These are phyloP conservation scores for Ciconia nigra DNA, from an alignment of 2,797 vertebrate genomes.

Conservation along the genomic window DNA sequence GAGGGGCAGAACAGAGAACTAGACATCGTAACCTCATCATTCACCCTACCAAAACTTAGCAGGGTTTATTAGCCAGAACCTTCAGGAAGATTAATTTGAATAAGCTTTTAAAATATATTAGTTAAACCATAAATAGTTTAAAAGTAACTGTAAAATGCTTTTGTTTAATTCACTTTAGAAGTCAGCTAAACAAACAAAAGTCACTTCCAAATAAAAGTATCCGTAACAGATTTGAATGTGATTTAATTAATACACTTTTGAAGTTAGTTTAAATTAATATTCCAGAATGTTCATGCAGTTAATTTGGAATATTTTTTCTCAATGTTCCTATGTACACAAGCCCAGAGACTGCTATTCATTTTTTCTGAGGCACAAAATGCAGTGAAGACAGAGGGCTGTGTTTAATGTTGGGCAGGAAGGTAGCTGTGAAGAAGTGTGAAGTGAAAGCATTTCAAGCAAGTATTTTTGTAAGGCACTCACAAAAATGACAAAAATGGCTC, in stretches of 20 bases:
- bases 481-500: slow-evolving; percentile 43
- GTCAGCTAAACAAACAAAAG: neutral
- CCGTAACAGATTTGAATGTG: neutral
- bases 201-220: neutral
- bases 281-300: neutral
- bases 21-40: neutral
- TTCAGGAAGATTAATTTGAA: neutral
- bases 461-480: slow-evolving; percentile 1
- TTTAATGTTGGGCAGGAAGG: slow-evolving; percentile 12
- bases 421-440: slow-evolving; percentile 12
- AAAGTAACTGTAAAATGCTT: neutral
- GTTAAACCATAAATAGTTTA: neutral
- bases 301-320: neutral
- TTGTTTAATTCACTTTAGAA: neutral
- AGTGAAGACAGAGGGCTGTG: neutral
- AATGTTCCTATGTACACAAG: neutral
- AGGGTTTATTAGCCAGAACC: neutral
- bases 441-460: slow-evolving; percentile 7
- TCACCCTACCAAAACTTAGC: neutral
- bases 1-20: neutral
- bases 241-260: neutral
- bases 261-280: neutral
- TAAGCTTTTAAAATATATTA: neutral
- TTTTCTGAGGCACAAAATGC: neutral
- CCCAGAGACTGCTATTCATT: neutral